Base-by-base conservation (phyloP, 2,797 vertebrate species). In the Staurois parvus region DNA sequence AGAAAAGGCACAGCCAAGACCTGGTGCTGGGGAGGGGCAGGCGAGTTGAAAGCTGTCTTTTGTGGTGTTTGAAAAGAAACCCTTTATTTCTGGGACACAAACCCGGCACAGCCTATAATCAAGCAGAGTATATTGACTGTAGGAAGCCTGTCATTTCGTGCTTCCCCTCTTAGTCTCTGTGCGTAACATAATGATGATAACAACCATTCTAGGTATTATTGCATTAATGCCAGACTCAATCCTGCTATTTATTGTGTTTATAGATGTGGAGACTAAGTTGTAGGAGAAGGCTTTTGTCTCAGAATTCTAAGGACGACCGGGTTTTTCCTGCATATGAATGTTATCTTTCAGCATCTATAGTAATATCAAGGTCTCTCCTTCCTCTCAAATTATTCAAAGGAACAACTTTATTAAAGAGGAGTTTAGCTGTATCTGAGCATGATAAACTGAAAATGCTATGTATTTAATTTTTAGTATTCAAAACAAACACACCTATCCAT, bases 1-100 rank as follows among this genome's bases (percentile, higher is more conserved):
- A 34, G 52, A 79, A 67, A 32, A 62, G 42, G 40, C 34, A 21
- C 32, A 73, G 75, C 90, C 90, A 91, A 87, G 90, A 84, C 88
- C 85, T 90, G 72, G 88, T 87, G 85, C 86, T 84, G 76, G 84
- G 87, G 81, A 79, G 85, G 59, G 88, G 29, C 30, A 30, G 52
- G 29, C 42, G 10, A 74, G 32, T 15, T 68, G 69, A 83, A 83
- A 79, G 80, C 67, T 74, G 75, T 79, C n/a, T 79, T 72, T 83
- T 79, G 56, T 82, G 42, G 24, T 42, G 70, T 73, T 70, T 68
- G 52, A 78, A n/a, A 26, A 74, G 68, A 79, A 83, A 73, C 30
- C 37, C 56, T 75, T 86, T 79, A 74, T 87, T 87, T 78, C 37
- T 67, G 42, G 72, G 77, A 56, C 70, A 28, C 37, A 79, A 68